Base-by-base conservation (phyloP, 2,888 invertebrate species). In the Epistrophe eligans region DNA sequence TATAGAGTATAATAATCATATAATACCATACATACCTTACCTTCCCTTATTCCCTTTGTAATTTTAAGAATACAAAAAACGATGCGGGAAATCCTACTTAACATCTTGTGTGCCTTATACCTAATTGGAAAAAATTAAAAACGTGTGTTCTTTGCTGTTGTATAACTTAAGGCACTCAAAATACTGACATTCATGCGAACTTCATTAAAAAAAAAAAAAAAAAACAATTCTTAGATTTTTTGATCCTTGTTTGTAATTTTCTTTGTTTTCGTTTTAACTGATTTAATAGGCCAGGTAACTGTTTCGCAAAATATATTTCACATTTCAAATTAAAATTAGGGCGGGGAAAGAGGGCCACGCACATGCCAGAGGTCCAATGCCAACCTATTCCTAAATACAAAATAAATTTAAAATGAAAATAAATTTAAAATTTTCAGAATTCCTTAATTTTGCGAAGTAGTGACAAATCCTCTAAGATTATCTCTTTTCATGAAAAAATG, bases 121-220 rank as follows among this genome's bases (percentile, higher is more conserved):
- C n/a, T 66, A 66, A 66, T 66, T 66, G 66, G 11, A 7, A 48
- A n/a, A 66, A 66, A 66, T 66, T 66, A 66, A 66, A 48, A 48
- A 32, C 32, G 32, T 64, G 32, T 64, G 17, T 48, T 64, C 11
- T 48, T 45, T 6, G 45, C n/a, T n/a, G 17, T 11, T 19, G 6
- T 35, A 19, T 10, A 45, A 11, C 66, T 32, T 66, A 2, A 35
- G 32, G 48, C 11, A 45, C 45, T 66, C 13, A 66, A 32, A 32
- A 62, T n/a, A n/a, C 32, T 17, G 66, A 35, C 43, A 64, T 28
- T 28, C 15, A 64, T 43, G 28, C 0, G 13, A 66, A 48, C 32
- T 66, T 66, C 35, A 32, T 66, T 48, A 66, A 32, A 24, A 24
- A 64, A 35, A 43, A 43, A 58, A 17, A 66, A 32, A 24, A 24